phyloP scores from a whole-genome alignment of 2,113 vertebrate genomes.

The Cynoglossus semilaevis region DNA sequence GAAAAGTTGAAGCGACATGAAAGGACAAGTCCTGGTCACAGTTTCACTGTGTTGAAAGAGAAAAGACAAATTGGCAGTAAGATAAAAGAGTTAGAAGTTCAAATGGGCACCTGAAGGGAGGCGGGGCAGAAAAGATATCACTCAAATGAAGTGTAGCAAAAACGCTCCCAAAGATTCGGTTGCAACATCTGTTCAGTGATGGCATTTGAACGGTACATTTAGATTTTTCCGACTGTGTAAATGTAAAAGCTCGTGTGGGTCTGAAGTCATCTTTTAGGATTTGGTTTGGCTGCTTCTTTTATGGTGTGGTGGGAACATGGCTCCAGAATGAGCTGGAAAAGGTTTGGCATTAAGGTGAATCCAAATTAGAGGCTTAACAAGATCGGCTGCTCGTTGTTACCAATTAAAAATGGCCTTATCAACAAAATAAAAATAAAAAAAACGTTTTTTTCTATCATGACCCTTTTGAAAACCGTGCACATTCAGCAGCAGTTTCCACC shows the following conservation, averaged over 20 bases:
- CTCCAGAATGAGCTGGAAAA: slow-evolving; percentile 32
- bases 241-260: neutral
- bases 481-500: no score
- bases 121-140: no score
- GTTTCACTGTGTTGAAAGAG: slow-evolving; percentile 17
- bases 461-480: no score
- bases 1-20: slow-evolving; percentile 11
- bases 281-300: slow-evolving; percentile 39
- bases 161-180: no score
- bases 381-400: no score
- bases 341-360: slow-evolving; percentile 31
- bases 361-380: neutral
- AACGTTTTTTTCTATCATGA: no score
- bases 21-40: neutral
- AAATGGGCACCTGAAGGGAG: neutral
- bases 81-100: slow-evolving; percentile 6
- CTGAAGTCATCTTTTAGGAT: slow-evolving; percentile 37
- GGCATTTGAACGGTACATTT: no score
- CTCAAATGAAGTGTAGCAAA: neutral
- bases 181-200: no score
- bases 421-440: no score
- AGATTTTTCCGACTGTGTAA: slow-evolving; percentile 35
- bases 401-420: no score
- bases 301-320: slow-evolving; percentile 31
- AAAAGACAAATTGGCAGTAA: neutral